phyloP scores from a whole-genome alignment of 2,113 vertebrate species.

The Brienomyrus longianalis region DNA sequence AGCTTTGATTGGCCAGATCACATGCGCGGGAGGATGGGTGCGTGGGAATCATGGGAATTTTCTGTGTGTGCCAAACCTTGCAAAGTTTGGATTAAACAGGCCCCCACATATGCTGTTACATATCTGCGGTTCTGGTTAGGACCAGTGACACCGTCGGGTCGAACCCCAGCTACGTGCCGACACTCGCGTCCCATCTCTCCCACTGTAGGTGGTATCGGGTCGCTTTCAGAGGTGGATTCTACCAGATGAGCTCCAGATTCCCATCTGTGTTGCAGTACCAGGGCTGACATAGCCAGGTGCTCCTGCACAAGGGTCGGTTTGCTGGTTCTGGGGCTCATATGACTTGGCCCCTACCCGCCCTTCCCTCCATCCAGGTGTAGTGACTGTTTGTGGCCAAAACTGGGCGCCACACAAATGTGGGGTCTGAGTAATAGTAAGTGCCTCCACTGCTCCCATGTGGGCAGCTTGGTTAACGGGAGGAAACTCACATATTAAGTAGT shows the following conservation, averaged over 20 bases:
- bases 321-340: not conserved
- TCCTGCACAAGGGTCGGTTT: not conserved
- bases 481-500: not conserved
- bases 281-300: not conserved
- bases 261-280: not conserved
- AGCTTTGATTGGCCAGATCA: not conserved
- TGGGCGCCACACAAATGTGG: not conserved
- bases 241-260: not conserved
- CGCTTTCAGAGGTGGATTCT: not conserved
- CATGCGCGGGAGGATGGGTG: not conserved
- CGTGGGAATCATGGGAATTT: constrained; percentile 14
- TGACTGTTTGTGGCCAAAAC: no score
- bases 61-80: not conserved
- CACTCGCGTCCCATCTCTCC: not conserved
- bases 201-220: not conserved
- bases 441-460: not conserved
- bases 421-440: not conserved
- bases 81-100: not conserved
- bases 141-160: not conserved
- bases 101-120: not conserved
- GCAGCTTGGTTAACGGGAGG: not conserved
- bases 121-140: not conserved
- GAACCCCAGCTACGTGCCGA: not conserved
- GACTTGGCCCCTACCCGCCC: not conserved
- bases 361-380: not conserved